Evolutionary conservation across 2,113 vertebrate genomes (phyloP), one percentile per base, ranked within the genome.

Genomic region (Pseudonaja textilis): DNA sequence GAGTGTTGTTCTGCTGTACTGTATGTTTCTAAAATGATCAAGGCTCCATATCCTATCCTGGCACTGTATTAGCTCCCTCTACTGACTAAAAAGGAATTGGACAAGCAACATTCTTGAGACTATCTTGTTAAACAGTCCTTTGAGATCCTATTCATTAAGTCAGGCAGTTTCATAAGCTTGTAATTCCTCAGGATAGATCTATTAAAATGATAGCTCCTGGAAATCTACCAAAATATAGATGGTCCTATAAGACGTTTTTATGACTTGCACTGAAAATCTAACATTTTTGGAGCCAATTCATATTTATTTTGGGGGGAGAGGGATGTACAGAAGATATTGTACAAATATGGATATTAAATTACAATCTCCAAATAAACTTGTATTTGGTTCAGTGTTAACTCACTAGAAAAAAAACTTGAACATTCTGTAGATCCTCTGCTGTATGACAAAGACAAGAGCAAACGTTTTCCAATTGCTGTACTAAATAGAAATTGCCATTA

Each of bases 11-110:
- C 42, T n/a, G 0, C 87, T 81, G 34, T 39, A 81, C 6, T 8
- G 16, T 39, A 45, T 86, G 26, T 87, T 96, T 90, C 25, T 61
- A 8, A 81, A 81, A 45, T 64, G 74, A 89, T 90, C 42, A 42
- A 16, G 57, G 1, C 87, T 91, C 91, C 8, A 0, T 1, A 47
- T 89, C 2, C 47, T 88, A 0, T 93, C 95, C 4, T 56, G 59
- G 94, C 95, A 95, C 95, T 92, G 91, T 97, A 89, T 93, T 97
- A 92, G 97, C 97, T 96, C 98, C 97, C 97, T 96, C 98, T 98
- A 95, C 96, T 97, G 97, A 97, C 26, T 93, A 95, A 95, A 96
- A 57, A 56, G 87, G 39, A 8, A 56, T 42, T 92, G 34, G 74
- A 54, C 12, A 14, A 89, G 39, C 39, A 93, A 47, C 0, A 0